Conservation (phyloP, 2,113 vertebrate species). For the Neomonachus schauinslandi region DNA sequence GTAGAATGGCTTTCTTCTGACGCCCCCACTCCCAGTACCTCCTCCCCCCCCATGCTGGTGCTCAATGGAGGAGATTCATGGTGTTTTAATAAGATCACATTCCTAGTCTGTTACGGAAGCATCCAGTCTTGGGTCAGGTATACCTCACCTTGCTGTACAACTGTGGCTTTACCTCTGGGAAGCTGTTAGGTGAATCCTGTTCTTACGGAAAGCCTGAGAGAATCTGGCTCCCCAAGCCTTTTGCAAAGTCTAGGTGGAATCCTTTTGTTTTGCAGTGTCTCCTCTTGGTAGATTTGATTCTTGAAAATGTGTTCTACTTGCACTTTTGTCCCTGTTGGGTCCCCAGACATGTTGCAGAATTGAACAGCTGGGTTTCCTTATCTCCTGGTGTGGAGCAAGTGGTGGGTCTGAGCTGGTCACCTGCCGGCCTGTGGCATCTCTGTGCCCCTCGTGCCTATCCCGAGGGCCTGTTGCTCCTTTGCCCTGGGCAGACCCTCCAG, state of each 20-base stretch:
- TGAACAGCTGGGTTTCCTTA: background rate
- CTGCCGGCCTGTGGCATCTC: background rate
- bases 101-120: background rate
- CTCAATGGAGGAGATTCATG: background rate
- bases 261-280: conserved; percentile 50
- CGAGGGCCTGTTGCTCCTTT: background rate
- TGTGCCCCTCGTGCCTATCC: background rate
- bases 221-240: background rate
- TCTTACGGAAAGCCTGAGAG: background rate
- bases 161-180: conserved; percentile 7
- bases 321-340: background rate
- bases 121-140: background rate
- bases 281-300: conserved; percentile 13
- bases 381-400: background rate
- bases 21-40: no score
- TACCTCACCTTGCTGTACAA: background rate
- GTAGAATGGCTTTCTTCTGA: background rate
- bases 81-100: background rate
- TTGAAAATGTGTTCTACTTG: background rate
- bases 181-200: background rate
- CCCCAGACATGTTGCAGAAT: background rate
- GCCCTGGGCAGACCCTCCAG: background rate
- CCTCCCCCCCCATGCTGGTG: background rate
- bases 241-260: conserved; percentile 49
- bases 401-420: background rate